phyloP scores from a whole-genome alignment of 2,113 vertebrate species.

The Isichthys henryi region DNA sequence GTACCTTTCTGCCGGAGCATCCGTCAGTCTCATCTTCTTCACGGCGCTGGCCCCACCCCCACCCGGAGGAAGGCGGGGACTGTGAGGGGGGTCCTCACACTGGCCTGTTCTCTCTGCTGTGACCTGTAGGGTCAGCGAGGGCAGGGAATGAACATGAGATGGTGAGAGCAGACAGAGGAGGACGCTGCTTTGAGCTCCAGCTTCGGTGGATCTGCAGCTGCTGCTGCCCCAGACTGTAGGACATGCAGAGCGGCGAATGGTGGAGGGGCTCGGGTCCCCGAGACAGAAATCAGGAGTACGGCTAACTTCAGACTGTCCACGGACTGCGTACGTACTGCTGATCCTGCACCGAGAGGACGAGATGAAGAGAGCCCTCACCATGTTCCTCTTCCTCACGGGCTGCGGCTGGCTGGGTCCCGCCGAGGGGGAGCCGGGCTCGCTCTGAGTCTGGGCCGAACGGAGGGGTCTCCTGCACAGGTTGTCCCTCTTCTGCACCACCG shows the following conservation, averaged over 20 bases:
- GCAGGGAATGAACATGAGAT: neutral
- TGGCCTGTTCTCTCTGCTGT: conserved; percentile 45
- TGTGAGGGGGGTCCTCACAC: conserved; percentile 42
- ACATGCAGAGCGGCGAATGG: neutral
- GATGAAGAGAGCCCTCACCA: conserved; percentile 42
- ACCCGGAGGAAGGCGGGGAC: conserved; percentile 47
- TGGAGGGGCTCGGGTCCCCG: neutral
- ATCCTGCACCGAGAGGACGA: neutral
- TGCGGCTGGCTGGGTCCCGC: neutral
- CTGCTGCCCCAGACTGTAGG: neutral
- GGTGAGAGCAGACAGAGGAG: neutral
- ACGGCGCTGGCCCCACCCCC: conserved; percentile 59
- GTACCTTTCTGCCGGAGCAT: conserved; percentile 53
- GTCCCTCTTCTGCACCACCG: conserved; percentile 41
- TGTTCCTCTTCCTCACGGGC: conserved; percentile 56
- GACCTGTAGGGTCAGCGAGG: conserved; percentile 47
- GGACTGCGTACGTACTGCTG: neutral
- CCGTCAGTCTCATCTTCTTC: conserved; percentile 67
- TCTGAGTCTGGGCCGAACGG: conserved; percentile 5
- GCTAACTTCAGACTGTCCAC: neutral
- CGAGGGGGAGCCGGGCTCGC: neutral
- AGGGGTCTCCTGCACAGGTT: conserved; percentile 37
- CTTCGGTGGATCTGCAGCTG: neutral
- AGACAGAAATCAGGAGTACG: neutral
- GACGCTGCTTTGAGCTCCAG: neutral